Conservation (phyloP, 2,797 vertebrate genomes). For the Chanos chanos region DNA sequence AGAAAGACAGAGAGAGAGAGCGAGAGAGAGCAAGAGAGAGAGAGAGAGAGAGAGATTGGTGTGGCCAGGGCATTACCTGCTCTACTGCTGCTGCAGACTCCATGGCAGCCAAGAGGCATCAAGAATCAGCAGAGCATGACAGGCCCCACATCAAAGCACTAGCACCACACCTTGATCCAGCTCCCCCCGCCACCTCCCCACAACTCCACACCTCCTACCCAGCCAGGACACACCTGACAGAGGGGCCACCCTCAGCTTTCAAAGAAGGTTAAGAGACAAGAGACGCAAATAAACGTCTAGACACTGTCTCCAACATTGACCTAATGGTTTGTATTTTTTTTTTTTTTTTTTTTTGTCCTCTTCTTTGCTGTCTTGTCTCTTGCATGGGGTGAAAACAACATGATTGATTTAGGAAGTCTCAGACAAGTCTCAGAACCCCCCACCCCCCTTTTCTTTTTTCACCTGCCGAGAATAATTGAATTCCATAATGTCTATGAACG, state of each 20-base stretch:
- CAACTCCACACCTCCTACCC: constrained; percentile 12
- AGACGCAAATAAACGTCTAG: constrained; percentile 79
- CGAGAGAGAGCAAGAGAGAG: neutral
- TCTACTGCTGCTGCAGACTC: constrained; percentile 72
- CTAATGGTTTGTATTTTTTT: constrained; percentile 68
- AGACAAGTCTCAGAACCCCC: constrained; percentile 2
- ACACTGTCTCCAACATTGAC: constrained; percentile 72
- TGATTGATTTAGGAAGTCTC: constrained; percentile 55
- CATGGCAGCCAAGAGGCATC: constrained; percentile 76
- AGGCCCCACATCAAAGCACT: constrained; percentile 75
- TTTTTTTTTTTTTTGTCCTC: constrained; percentile 55
- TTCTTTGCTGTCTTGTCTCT: constrained; percentile 48
- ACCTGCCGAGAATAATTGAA: constrained; percentile 73
- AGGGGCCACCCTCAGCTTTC: constrained; percentile 76
- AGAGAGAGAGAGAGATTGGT: constrained; percentile 14
- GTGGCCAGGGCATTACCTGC: constrained; percentile 67
- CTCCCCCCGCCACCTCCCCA: constrained; percentile 44
- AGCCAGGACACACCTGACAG: constrained; percentile 50
- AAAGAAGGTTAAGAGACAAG: constrained; percentile 63
- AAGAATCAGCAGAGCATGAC: constrained; percentile 72
- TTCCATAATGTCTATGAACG: constrained; percentile 28
- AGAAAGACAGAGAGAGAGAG: too few species aligned
- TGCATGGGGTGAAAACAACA: constrained; percentile 41
- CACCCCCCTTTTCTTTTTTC: constrained; percentile 54
- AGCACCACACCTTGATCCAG: constrained; percentile 79